These are phyloP conservation scores for Corvus hawaiiensis DNA, from an alignment of 2,113 vertebrate genomes.

Conservation along the genomic window DNA sequence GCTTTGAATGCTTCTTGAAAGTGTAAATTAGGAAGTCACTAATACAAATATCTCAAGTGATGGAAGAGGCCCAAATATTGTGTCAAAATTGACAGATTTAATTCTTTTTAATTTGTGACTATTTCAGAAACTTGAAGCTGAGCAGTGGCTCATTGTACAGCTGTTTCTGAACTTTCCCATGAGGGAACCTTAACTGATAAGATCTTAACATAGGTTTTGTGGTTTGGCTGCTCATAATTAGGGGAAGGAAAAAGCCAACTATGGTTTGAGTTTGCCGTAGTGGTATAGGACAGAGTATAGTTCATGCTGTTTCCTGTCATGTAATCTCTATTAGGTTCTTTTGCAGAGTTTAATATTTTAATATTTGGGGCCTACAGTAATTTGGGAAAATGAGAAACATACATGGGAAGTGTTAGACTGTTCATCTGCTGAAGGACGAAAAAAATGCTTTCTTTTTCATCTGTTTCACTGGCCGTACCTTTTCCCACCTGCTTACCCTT, in stretches of 20 bases:
- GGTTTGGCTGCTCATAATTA: constrained; percentile 5
- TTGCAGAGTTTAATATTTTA: not conserved
- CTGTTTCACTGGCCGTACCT: not conserved
- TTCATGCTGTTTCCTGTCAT: not conserved
- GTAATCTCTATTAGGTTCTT: not conserved
- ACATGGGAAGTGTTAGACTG: not conserved
- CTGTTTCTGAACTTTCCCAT: not conserved
- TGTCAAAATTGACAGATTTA: not conserved
- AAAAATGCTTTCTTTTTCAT: not conserved
- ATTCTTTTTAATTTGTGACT: not conserved
- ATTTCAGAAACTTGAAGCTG: not conserved
- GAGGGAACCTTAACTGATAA: not conserved
- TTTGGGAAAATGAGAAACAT: not conserved
- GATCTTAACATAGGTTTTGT: not conserved
- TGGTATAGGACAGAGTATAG: not conserved
- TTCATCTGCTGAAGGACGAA: not conserved
- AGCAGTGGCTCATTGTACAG: not conserved
- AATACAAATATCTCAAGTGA: not conserved
- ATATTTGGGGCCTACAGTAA: not conserved
- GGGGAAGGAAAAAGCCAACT: not conserved
- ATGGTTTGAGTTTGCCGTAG: not conserved
- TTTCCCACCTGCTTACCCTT: not conserved
- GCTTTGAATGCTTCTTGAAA: not conserved
- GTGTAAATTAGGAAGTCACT: not conserved
- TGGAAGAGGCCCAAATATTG: not conserved